These are phyloP conservation scores for Pseudochirops cupreus DNA, from an alignment of 2,797 vertebrate genomes.

Conservation along the genomic window DNA sequence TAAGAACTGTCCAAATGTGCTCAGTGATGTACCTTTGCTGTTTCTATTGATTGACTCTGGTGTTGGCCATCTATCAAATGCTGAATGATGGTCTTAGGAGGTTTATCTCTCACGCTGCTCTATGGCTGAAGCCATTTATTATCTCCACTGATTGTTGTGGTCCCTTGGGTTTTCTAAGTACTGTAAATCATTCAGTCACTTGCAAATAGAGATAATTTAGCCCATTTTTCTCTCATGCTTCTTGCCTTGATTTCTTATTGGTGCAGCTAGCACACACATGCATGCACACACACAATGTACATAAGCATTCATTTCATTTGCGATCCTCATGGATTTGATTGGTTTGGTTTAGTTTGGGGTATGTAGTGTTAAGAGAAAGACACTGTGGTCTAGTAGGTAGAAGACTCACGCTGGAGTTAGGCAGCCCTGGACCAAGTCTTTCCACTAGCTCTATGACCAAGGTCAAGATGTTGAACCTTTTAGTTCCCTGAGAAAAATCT, in stretches of 20 bases:
- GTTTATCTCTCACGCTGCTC: background rate
- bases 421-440: background rate
- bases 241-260: background rate
- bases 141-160: background rate
- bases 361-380: background rate
- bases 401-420: background rate
- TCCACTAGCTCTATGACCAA: background rate
- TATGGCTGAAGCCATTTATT: background rate
- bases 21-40: background rate
- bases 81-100: background rate
- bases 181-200: background rate
- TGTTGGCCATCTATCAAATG: background rate
- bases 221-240: background rate
- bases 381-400: background rate
- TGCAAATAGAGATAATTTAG: background rate
- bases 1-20: background rate
- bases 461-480: background rate
- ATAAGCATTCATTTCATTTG: background rate
- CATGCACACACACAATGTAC: no score
- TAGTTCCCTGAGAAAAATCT: background rate
- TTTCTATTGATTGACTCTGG: background rate
- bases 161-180: background rate
- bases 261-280: no score
- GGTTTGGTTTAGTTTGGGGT: background rate
- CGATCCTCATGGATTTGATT: background rate